A percentile compares a stretch with the other conserved stretches of the same genome.
phyloP scores from a whole-genome alignment of 2,113 vertebrate species.

The Vimba vimba region DNA sequence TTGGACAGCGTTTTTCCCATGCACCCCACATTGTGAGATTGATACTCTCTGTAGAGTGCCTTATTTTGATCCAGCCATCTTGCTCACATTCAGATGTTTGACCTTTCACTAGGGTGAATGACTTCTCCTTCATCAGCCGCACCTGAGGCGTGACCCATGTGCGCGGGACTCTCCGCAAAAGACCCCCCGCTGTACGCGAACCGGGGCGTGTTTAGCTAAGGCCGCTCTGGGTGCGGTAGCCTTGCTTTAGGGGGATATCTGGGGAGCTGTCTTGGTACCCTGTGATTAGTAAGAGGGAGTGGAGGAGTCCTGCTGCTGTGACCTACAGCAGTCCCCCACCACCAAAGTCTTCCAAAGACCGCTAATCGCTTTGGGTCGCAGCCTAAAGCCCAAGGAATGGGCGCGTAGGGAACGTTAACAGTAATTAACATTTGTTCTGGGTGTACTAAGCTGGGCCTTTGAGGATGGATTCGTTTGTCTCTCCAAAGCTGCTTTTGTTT shows the following conservation, averaged over 20 bases:
- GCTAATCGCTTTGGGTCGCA: slow-evolving; percentile 38
- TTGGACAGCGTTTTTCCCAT: slow-evolving; percentile 31
- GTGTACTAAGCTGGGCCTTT: slow-evolving; percentile 3
- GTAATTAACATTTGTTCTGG: slow-evolving; percentile 48
- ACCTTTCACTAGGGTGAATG: neutral
- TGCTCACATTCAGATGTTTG: neutral
- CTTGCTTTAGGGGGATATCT: slow-evolving; percentile 20
- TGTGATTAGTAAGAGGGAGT: slow-evolving; percentile 41
- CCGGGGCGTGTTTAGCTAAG: neutral
- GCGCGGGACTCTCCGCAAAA: neutral
- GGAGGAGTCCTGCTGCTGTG: slow-evolving; percentile 47
- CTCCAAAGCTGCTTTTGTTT: slow-evolving; percentile 9
- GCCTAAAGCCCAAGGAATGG: slow-evolving; percentile 15
- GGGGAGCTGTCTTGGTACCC: slow-evolving; percentile 16
- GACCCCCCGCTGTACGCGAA: neutral
- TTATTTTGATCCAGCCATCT: slow-evolving; percentile 31
- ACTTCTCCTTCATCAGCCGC: slow-evolving; percentile 5
- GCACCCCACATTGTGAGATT: slow-evolving; percentile 21
- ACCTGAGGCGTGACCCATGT: slow-evolving; percentile 8
- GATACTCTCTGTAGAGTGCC: slow-evolving; percentile 8
- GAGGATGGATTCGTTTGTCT: slow-evolving; percentile 26
- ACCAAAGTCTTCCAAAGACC: slow-evolving; percentile 12
- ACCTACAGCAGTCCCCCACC: slow-evolving; percentile 26
- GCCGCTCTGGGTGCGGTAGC: neutral
- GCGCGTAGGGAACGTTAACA: slow-evolving; percentile 22